Percentiles rank a stretch among this genome's conserved stretches.
Conservation (phyloP, 2,797 vertebrate species). For the Aulostomus chinensis region DNA sequence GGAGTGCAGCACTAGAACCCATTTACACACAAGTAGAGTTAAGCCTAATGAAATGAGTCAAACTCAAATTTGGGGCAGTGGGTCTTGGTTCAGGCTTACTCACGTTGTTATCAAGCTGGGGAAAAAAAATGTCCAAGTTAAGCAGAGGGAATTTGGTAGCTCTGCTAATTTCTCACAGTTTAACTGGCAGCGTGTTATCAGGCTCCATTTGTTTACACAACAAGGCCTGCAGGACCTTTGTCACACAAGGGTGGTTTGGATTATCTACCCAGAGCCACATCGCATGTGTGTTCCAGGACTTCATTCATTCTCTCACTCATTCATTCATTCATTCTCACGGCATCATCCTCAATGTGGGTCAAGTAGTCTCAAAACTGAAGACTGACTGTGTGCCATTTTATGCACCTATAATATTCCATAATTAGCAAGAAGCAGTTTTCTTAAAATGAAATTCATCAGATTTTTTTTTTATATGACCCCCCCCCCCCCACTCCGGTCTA, state of each 20-base stretch:
- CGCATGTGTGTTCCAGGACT: conserved; percentile 13
- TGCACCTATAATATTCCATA: too few species aligned
- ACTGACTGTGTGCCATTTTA: too few species aligned
- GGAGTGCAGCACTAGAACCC: too few species aligned
- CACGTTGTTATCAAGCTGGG: not conserved
- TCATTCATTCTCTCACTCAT: too few species aligned
- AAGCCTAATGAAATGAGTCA: conserved; percentile 9
- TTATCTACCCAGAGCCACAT: conserved; percentile 46
- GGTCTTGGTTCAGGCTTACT: not conserved
- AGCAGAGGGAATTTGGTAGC: conserved; percentile 10
- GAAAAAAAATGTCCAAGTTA: conserved; percentile 12
- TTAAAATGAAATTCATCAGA: conserved; percentile 10
- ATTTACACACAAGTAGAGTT: not conserved
- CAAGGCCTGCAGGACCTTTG: conserved; percentile 24
- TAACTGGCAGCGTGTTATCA: conserved; percentile 63
- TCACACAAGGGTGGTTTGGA: conserved; percentile 43
- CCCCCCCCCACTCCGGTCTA: not conserved
- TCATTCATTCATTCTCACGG: too few species aligned
- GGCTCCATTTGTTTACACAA: conserved; percentile 58
- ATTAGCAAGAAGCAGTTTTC: not conserved
- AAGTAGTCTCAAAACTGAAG: too few species aligned
- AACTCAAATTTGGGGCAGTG: not conserved
- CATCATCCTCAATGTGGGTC: conserved; percentile 11
- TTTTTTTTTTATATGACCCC: not conserved
- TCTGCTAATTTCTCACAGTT: conserved; percentile 53